Conservation (phyloP, 2,797 vertebrate genomes). For the Sarcophilus harrisii region DNA sequence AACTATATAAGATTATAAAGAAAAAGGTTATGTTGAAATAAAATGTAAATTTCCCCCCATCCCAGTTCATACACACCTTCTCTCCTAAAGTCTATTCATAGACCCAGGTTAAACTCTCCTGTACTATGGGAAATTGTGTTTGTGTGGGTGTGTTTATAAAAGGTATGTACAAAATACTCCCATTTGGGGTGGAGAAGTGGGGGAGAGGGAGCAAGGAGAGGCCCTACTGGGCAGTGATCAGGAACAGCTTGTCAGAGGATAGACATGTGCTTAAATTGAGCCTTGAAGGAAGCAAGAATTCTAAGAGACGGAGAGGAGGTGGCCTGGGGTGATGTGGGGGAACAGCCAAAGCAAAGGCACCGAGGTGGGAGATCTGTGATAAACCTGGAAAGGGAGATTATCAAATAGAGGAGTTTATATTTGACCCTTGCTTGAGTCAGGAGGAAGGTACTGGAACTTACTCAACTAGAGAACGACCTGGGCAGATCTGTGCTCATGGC, state of each 20-base stretch:
- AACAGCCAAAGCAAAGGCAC: not conserved
- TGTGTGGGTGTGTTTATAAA: not conserved
- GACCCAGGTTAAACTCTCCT: not conserved
- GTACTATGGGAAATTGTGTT: not conserved
- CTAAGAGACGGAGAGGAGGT: not conserved
- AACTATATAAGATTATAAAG: not conserved
- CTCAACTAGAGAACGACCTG: not conserved
- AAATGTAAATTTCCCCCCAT: not conserved
- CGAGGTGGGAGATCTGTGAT: not conserved
- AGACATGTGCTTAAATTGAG: constrained; percentile 27
- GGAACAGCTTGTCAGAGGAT: not conserved
- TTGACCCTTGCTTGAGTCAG: not conserved
- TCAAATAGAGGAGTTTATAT: not conserved
- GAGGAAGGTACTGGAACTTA: not conserved
- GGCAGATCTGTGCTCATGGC: not conserved
- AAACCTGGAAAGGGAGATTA: not conserved
- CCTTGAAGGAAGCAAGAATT: constrained; percentile 42
- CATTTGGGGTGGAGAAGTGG: not conserved
- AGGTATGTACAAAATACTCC: not conserved
- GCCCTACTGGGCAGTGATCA: not conserved
- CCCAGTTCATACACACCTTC: not conserved
- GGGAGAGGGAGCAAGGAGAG: not conserved
- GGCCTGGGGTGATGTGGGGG: not conserved
- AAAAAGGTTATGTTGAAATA: not conserved
- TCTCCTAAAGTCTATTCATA: not conserved